Base-by-base conservation (phyloP, 2,888 invertebrate genomes). In the Microdon myrmicae region DNA sequence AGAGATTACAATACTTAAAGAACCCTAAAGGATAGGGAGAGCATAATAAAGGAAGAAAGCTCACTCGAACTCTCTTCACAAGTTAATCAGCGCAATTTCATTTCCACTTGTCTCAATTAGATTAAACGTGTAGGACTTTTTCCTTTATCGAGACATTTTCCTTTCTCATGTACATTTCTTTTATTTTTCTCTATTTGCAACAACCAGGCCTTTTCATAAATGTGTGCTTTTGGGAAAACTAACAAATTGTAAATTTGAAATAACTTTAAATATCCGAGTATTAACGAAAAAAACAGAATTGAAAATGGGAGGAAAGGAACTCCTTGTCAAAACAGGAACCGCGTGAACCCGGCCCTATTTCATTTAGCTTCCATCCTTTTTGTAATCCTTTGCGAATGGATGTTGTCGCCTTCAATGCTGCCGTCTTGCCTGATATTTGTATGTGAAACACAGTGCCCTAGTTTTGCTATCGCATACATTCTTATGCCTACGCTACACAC, bases 401-500 rank as follows among this genome's bases (percentile, higher is more conserved):
- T 9, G 7, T 10, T 28, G 3, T n/a, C 28, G 28, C 12, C 28
- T 3, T 10, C 4, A 12, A 12, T 16, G 53, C 35, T 60, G 17
- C 61, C 37, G 55, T 45, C 61, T 26, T 66, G 70, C 68, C 68
- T 67, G 70, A 69, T 55, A 55, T 53, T 60, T 48, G 64, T 64
- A 69, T 68, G 56, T 68, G 69, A 76, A 78, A 74, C 78, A 76
- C 75, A 76, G 74, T 76, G 77, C 73, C 76, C 76, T 78, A 76
- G 70, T 76, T 76, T 77, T 71, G 66, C 72, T 59, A 64, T 64
- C 58, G 48, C 59, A 68, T 48, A 68, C 54, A 64, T 31, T 45
- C 59, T n/a, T n/a, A 56, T 45, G 47, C 5, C 37, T 26, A 45
- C 44, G 20, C 32, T 19, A 60, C 25, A 48, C 14, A 29, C 38